Evolutionary conservation across 2,888 invertebrate genomes (phyloP).

Genomic region (Polymixis lichenea): DNA sequence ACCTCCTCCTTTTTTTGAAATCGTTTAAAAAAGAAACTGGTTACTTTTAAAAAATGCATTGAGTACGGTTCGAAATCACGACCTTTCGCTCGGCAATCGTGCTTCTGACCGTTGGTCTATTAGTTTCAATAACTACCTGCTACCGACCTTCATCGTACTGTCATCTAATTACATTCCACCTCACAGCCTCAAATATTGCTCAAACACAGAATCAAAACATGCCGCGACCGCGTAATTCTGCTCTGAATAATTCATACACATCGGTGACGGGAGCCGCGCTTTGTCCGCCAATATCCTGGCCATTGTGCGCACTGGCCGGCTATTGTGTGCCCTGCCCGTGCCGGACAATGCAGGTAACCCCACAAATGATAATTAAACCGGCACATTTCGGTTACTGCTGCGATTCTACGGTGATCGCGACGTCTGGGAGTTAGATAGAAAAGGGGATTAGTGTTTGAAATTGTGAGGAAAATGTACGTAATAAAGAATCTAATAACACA

Average conservation of each 20-base stretch:
- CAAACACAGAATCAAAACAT: constrained; percentile 39
- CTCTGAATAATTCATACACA: constrained; percentile 55
- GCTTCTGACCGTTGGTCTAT: background rate
- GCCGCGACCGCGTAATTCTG: constrained; percentile 45
- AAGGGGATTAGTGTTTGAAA: background rate
- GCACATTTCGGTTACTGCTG: constrained; percentile 25
- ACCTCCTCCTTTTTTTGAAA: too few species aligned
- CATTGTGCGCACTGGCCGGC: constrained; percentile 52
- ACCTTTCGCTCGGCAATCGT: background rate
- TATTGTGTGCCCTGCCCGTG: constrained; percentile 36
- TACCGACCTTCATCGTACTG: background rate
- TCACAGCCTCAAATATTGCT: constrained; percentile 7
- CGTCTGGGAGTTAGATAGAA: too few species aligned
- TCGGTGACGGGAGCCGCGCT: constrained; percentile 4
- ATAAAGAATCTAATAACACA: too few species aligned
- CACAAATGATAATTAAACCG: constrained; percentile 64
- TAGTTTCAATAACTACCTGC: background rate
- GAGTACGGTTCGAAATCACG: background rate
- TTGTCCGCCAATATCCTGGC: constrained; percentile 54
- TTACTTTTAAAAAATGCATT: background rate
- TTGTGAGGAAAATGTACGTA: background rate
- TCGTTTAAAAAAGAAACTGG: background rate
- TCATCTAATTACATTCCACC: constrained; percentile 6
- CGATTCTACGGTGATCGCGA: background rate
- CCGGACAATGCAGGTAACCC: constrained; percentile 54